phyloP scores from a whole-genome alignment of 2,888 invertebrate genomes.

The Drosophila diplacantha region DNA sequence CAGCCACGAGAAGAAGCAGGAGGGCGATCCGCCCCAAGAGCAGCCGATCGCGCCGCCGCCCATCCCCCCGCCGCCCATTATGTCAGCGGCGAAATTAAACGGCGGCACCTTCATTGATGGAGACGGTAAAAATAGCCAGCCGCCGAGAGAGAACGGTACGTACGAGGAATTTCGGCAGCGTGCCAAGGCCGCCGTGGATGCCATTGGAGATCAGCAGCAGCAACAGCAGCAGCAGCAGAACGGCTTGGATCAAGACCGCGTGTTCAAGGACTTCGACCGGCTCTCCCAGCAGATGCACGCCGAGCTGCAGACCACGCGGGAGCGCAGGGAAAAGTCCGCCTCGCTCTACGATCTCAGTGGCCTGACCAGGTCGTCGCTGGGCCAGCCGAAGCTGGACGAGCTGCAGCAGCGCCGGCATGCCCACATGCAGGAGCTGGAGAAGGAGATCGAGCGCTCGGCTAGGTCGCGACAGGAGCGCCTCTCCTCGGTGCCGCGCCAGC shows the following conservation, averaged over 20 bases:
- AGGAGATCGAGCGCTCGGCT: conserved; percentile 69
- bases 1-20: conserved; percentile 59
- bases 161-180: conserved; percentile 77
- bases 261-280: conserved; percentile 78
- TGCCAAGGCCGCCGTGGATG: conserved; percentile 75
- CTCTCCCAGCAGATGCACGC: conserved; percentile 75
- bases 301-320: conserved; percentile 71
- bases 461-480: conserved; percentile 59
- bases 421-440: conserved; percentile 70
- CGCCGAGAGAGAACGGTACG: conserved; percentile 56
- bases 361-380: conserved; percentile 33
- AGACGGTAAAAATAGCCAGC: conserved; percentile 19
- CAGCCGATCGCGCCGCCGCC: conserved; percentile 49
- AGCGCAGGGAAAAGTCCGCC: conserved; percentile 66
- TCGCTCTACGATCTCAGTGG: conserved; percentile 73
- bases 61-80: conserved; percentile 68
- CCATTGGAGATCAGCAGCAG: conserved; percentile 37
- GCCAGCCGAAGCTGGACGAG: conserved; percentile 58
- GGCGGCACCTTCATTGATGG: conserved; percentile 54
- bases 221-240: conserved; percentile 43
- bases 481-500: conserved; percentile 51
- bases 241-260: conserved; percentile 73
- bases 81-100: conserved; percentile 77
- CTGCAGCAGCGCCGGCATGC: conserved; percentile 67
- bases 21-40: conserved; percentile 56